Evolutionary conservation across 1,140 invertebrate genomes (phyloP).

Genomic region (Artemia franciscana): DNA sequence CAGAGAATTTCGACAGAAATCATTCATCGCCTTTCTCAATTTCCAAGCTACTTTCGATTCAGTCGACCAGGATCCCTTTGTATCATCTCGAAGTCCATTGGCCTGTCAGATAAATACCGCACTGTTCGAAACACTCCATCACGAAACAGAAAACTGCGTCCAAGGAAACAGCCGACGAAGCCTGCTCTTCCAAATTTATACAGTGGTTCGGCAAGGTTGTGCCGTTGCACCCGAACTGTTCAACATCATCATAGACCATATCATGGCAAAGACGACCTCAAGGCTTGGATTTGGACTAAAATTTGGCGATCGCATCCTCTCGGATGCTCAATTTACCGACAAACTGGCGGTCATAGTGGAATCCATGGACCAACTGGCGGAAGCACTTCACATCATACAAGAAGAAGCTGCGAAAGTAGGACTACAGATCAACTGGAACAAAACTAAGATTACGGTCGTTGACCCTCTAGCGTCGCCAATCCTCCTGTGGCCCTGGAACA

Average conservation of each 20-base stretch:
- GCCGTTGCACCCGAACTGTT: background rate
- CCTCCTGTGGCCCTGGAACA: background rate
- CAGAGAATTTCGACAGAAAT: background rate
- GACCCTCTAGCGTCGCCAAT: background rate
- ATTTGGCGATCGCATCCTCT: background rate
- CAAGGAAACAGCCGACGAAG: background rate
- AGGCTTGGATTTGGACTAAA: background rate
- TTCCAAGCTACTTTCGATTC: background rate
- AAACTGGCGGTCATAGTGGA: background rate
- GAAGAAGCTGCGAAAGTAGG: background rate
- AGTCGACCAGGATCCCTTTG: background rate
- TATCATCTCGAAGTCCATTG: background rate
- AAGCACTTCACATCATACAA: background rate
- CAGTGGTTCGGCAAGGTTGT: background rate
- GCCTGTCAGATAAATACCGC: background rate
- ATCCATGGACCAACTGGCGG: background rate
- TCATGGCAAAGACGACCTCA: background rate
- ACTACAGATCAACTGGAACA: background rate
- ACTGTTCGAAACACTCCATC: background rate
- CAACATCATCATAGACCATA: background rate
- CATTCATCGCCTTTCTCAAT: background rate
- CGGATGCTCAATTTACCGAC: background rate
- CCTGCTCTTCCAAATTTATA: background rate
- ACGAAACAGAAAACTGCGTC: background rate
- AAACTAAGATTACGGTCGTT: background rate